phyloP scores from a whole-genome alignment of 2,797 vertebrate species.

The Masticophis lateralis region DNA sequence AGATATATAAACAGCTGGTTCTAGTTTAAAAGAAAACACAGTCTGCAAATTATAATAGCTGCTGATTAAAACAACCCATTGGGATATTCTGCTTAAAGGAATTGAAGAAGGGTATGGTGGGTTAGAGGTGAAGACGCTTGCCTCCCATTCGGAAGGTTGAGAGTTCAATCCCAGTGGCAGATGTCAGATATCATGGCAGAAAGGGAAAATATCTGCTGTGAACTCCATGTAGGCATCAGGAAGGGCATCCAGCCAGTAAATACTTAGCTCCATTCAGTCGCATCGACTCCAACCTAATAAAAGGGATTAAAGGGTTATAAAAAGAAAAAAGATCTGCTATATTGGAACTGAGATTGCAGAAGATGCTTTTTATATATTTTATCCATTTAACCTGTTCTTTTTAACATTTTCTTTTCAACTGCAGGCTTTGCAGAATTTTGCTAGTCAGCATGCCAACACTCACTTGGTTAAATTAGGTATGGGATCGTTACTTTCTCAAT shows the following conservation, averaged over 20 bases:
- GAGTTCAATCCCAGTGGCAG: neutral
- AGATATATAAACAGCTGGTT: neutral
- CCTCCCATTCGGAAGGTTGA: neutral
- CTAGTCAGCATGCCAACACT: neutral
- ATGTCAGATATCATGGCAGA: too few species aligned
- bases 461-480: neutral
- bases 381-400: neutral
- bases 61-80: neutral
- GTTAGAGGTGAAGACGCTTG: neutral
- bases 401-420: neutral
- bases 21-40: neutral
- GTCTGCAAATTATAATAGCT: neutral
- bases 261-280: too few species aligned
- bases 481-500: neutral
- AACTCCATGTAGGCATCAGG: too few species aligned
- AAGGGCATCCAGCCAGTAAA: too few species aligned
- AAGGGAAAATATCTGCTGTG: neutral
- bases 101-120: neutral
- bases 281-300: too few species aligned
- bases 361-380: neutral
- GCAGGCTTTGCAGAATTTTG: neutral
- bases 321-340: too few species aligned
- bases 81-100: neutral
- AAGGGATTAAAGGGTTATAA: too few species aligned
- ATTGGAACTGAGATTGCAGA: neutral